phyloP scores from a whole-genome alignment of 2,797 vertebrate species.

The Sebastes minor region DNA sequence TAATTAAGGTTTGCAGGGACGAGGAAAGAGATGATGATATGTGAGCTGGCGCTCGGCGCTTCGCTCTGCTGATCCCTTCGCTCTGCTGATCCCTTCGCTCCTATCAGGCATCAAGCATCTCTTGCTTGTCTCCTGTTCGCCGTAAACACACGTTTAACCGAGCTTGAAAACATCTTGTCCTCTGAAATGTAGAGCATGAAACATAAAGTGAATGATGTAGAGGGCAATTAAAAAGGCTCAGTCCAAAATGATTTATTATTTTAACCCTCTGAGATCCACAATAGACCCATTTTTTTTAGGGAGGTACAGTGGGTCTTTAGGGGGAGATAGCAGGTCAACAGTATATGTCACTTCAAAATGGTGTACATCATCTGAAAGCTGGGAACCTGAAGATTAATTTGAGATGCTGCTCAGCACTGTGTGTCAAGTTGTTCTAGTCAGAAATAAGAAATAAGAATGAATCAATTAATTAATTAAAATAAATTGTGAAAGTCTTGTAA shows the following conservation, averaged over 20 bases:
- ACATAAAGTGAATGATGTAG: neutral
- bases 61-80: slow-evolving; percentile 24
- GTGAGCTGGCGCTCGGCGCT: slow-evolving; percentile 28
- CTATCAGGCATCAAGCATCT: slow-evolving; percentile 14
- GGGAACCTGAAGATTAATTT: too few relatives aligned
- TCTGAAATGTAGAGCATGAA: neutral
- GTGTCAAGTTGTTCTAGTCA: too few relatives aligned
- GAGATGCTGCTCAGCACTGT: too few relatives aligned
- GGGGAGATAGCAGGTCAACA: too few relatives aligned
- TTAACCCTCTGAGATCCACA: neutral
- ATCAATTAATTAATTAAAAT: neutral
- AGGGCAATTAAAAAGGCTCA: slow-evolving; percentile 5
- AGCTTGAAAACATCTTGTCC: slow-evolving; percentile 11
- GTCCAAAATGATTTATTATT: slow-evolving; percentile 23
- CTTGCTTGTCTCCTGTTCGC: slow-evolving; percentile 7
- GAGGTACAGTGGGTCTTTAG: too few relatives aligned
- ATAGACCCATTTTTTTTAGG: too few relatives aligned
- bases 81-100: slow-evolving; percentile 16
- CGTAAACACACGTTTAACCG: neutral
- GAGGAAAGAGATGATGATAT: slow-evolving; percentile 34
- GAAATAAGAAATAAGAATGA: neutral
- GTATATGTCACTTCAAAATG: too few relatives aligned
- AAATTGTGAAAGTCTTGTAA: too few relatives aligned
- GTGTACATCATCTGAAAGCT: too few relatives aligned
- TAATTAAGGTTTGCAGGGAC: slow-evolving; percentile 73